phyloP scores from a whole-genome alignment of 1,140 invertebrate genomes.

The Drosophila repleta region DNA sequence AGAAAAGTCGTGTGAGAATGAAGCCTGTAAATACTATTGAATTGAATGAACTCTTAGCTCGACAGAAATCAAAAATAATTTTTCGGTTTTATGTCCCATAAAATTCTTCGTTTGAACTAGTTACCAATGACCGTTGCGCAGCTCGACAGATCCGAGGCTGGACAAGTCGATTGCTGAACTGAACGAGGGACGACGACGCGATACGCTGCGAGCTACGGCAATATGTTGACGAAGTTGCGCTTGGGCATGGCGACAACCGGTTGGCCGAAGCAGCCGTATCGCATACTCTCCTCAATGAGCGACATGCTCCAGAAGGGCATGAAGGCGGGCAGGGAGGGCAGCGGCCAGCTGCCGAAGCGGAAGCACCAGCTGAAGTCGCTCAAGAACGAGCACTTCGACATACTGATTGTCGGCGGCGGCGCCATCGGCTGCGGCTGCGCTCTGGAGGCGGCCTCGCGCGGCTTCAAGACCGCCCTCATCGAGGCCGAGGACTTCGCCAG shows the following conservation, averaged over 20 bases:
- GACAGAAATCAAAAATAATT: neutral
- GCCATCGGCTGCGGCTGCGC: constrained; percentile 94
- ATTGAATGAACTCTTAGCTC: neutral
- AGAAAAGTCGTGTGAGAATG: too few species aligned
- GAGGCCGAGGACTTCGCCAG: constrained; percentile 57
- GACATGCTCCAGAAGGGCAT: neutral
- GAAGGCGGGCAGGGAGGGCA: neutral
- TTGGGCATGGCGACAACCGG: neutral
- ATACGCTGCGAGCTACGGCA: neutral
- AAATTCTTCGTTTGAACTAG: constrained; percentile 5
- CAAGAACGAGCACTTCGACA: constrained; percentile 88
- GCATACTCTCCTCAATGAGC: neutral
- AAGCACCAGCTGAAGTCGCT: constrained; percentile 43
- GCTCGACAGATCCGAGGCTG: neutral
- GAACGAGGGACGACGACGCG: neutral
- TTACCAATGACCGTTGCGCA: neutral
- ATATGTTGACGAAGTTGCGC: neutral
- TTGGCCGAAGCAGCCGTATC: neutral
- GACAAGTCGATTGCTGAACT: neutral
- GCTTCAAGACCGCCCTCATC: constrained; percentile 59
- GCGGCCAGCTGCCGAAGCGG: constrained; percentile 36
- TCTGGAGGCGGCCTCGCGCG: constrained; percentile 53
- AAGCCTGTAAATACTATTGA: neutral
- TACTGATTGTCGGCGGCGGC: constrained; percentile 97
- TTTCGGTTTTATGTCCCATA: neutral